A percentile compares a stretch with the other conserved stretches of the same genome.
These are phyloP conservation scores for Calidris pygmaea DNA, from an alignment of 2,113 vertebrate species.

Conservation along the genomic window DNA sequence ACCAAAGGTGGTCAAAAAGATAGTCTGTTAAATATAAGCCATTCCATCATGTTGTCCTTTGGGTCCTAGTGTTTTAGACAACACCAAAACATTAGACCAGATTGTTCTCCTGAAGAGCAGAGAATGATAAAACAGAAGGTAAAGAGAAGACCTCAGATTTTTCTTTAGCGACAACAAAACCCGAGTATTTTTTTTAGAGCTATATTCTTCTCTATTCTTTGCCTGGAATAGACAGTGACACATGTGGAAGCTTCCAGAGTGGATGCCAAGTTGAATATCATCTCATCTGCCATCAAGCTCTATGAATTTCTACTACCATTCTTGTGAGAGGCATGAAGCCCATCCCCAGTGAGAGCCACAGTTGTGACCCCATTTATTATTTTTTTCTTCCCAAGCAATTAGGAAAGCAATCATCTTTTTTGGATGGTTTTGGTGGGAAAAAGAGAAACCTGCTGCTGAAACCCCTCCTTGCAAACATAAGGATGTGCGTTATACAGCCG, in stretches of 20 bases:
- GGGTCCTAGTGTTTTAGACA: background rate
- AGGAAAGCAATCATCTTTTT: background rate
- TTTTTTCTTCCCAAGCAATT: background rate
- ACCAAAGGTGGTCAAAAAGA: background rate
- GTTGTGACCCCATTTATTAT: background rate
- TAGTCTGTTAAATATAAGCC: background rate
- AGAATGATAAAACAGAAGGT: background rate
- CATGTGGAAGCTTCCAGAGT: background rate
- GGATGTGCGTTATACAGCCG: fast-evolving
- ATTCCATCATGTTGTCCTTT: background rate
- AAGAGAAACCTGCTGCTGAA: background rate
- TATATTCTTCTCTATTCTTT: background rate
- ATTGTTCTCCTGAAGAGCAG: background rate
- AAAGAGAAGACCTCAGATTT: background rate
- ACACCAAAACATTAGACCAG: background rate
- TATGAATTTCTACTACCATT: background rate
- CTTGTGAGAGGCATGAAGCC: background rate
- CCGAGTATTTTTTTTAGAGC: too few relatives aligned
- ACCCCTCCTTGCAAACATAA: background rate
- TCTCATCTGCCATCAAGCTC: background rate
- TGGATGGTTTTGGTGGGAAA: background rate
- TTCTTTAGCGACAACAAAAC: background rate
- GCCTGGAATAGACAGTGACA: background rate
- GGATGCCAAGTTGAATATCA: background rate
- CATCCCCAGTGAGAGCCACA: background rate